Base-by-base conservation (phyloP, 2,888 invertebrate genomes). In the Spialia ferax region DNA sequence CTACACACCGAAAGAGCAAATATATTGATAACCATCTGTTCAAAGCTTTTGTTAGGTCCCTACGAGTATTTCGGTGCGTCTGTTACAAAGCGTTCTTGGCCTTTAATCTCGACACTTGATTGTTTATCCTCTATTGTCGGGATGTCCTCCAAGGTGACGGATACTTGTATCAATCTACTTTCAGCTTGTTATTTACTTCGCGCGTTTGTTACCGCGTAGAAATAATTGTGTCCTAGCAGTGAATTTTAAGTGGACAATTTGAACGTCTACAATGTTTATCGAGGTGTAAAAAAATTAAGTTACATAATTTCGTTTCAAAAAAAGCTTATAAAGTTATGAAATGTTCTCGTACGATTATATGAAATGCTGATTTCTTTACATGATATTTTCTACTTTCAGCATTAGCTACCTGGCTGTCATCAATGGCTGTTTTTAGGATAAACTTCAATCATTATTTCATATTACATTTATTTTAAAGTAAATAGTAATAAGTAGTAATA, bases 41-140 rank as follows among this genome's bases (percentile, higher is more conserved):
- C 15, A n/a, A 38, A 38, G n/a, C 38, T 38, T 38, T 8, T 38
- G 38, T 38, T 38, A 4, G 38, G 38, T 1, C n/a, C n/a, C n/a
- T 15, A 45, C 42, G 8, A 45, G 42, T 45, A 45, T 45, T 45
- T 18, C 18, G 18, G 42, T n/a, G 38, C 42, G 18, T 45, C 42
- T 45, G 42, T 54, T 54, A 22, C 11, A 7, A 22, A 50, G 50
- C 26, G 15, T 15, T 23, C 26, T 26, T 54, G 26, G 23, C n/a
- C 23, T n/a, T 26, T 26, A 54, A 54, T 54, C 54, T 54, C 8
- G 54, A 54, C n/a, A 54, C 54, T 7, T 54, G n/a, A 26, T 13
- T 50, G 13, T 50, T 5, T 22, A 15, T 20, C 13, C 10, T 10
- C 22, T 50, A 22, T 22, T 22, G 50, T 22, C 13, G 50, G 50